Base-by-base conservation (phyloP, 2,888 invertebrate genomes). In the Dorcus hopei region DNA sequence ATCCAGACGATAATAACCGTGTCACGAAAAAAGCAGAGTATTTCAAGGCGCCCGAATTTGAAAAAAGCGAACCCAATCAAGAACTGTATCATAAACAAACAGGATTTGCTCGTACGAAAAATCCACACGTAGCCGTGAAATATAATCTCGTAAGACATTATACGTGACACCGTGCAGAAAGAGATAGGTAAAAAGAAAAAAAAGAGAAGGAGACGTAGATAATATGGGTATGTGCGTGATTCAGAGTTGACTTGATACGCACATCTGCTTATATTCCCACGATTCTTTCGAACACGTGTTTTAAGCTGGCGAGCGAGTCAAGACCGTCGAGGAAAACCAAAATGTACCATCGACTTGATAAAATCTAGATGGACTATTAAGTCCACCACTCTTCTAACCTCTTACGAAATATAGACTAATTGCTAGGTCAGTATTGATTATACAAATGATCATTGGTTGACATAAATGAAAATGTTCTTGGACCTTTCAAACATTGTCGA, bases 201-300 rank as follows among this genome's bases (percentile, higher is more conserved):
- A 53, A 38, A 19, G 43, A 53, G 53, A 53, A 9, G 19, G 43
- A 49, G 53, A 47, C 16, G 47, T 45, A 33, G 43, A 19, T 49
- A 54, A 58, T 58, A 61, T 58, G 61, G 56, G 57, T 64, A 55
- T 65, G 62, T 66, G 57, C 52, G 57, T 57, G 52, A 68, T 68
- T 69, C 68, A 69, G 63, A 68, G 64, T 62, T 57, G 56, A 61
- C 61, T 59, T 53, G 58, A 62, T 67, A 65, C 65, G 70, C 73
- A 73, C 76, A 76, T 75, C 77, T 76, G 76, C 75, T 71, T 72
- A 74, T 75, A 74, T 76, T 77, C 76, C 75, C 76, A 76, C 77
- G 76, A 71, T 74, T 68, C 61, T 61, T 62, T 38, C 40, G 70
- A 74, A 76, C 76, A 76, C 75, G 75, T 76, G 76, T 76, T 73